Evolutionary conservation across 2,888 invertebrate genomes (phyloP).

Genomic region (Phymatocera aterrima): DNA sequence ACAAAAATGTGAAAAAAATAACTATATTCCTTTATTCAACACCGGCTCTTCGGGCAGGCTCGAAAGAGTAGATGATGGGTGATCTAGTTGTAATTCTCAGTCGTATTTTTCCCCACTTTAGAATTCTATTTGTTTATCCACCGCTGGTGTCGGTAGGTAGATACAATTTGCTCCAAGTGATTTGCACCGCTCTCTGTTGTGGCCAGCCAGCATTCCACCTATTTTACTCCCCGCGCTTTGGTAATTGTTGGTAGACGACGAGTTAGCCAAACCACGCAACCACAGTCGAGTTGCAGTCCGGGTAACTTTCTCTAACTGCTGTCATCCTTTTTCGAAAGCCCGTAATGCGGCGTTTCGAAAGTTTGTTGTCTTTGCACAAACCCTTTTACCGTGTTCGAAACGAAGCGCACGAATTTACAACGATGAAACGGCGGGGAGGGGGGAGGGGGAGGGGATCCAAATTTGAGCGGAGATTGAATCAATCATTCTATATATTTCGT

Average conservation of each 20-base stretch:
- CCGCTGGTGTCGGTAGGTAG: not conserved
- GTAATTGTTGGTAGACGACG: constrained; percentile 28
- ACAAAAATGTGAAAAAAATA: not conserved
- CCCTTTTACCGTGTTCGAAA: not conserved
- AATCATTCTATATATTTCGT: not conserved
- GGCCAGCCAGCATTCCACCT: constrained; percentile 28
- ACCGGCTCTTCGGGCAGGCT: too few species aligned
- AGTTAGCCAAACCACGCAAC: constrained; percentile 31
- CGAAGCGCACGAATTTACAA: not conserved
- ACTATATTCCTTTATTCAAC: not conserved
- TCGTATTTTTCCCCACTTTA: constrained; percentile 27
- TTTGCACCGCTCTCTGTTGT: constrained; percentile 37
- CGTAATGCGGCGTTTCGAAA: constrained; percentile 1
- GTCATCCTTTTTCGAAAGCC: constrained; percentile 10
- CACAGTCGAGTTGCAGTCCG: not conserved
- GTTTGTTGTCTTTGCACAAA: not conserved
- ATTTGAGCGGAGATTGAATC: too few species aligned
- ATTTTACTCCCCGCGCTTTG: constrained; percentile 20
- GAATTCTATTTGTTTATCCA: constrained; percentile 5
- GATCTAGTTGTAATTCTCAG: constrained; percentile 39
- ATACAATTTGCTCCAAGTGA: constrained; percentile 35
- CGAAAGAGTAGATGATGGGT: not conserved
- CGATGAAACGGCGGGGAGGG: not conserved
- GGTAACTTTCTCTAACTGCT: constrained; percentile 23
- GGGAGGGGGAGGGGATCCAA: not conserved